A percentile compares a stretch with the other conserved stretches of the same genome.
Evolutionary conservation across 2,888 invertebrate genomes (phyloP).

Genomic region (Pycnomerus fuliginosus): DNA sequence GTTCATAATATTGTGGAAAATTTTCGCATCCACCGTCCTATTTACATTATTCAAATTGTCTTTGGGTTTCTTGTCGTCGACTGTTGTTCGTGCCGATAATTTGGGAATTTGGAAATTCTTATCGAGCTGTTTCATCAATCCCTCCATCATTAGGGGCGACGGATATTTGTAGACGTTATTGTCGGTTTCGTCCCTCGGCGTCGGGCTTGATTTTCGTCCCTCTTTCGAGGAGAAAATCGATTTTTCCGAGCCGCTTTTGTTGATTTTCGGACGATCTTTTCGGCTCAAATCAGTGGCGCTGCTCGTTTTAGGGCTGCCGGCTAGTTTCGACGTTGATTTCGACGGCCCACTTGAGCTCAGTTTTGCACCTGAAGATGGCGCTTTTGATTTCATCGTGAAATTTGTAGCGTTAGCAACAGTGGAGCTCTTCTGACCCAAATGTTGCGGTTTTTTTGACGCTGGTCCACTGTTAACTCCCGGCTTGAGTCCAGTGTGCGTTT

Average conservation of each 20-base stretch:
- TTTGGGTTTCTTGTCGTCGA: slow-evolving; percentile 33
- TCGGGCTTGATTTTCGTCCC: slow-evolving; percentile 67
- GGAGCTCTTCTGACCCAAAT: slow-evolving; percentile 29
- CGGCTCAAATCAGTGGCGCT: slow-evolving; percentile 61
- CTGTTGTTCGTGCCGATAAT: slow-evolving; percentile 58
- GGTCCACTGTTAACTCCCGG: slow-evolving; percentile 86
- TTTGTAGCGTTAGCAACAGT: slow-evolving; percentile 23
- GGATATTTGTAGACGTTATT: slow-evolving; percentile 47
- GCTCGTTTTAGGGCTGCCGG: slow-evolving; percentile 62
- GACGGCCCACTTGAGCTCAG: slow-evolving; percentile 17
- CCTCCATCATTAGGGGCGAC: slow-evolving; percentile 58
- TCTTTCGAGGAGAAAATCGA: slow-evolving; percentile 63
- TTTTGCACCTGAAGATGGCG: slow-evolving; percentile 25
- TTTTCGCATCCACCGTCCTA: slow-evolving; percentile 44
- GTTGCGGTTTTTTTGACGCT: slow-evolving; percentile 78
- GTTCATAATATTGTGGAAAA: slow-evolving; percentile 30
- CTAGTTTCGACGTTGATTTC: slow-evolving; percentile 41
- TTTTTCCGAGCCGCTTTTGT: slow-evolving; percentile 63
- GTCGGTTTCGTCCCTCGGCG: slow-evolving; percentile 63
- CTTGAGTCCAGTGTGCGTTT: slow-evolving; percentile 77
- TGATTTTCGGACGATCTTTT: slow-evolving; percentile 62
- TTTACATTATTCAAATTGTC: slow-evolving; percentile 41
- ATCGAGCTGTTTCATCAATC: slow-evolving; percentile 75
- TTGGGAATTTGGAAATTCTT: slow-evolving; percentile 88
- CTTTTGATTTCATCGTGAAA: slow-evolving; percentile 26